These are phyloP conservation scores for Plumapathes pennacea DNA, from an alignment of 92 coral and sea anemone species.

Conservation along the genomic window DNA sequence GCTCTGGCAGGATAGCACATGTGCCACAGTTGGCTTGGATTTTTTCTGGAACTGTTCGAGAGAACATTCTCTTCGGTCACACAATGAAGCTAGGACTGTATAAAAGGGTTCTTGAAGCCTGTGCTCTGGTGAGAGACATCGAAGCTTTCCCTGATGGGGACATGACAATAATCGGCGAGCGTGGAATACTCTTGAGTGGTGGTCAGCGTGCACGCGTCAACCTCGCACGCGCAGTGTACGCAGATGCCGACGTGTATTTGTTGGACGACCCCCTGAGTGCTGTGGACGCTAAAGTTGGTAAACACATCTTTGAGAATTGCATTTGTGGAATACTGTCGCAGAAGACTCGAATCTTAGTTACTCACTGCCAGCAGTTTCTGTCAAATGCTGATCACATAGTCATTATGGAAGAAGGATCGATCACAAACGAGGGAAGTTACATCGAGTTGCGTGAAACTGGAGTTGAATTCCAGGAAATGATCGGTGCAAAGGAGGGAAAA, in stretches of 20 bases:
- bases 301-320: conserved; percentile 10
- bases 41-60: conserved; percentile 7
- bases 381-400: conserved; percentile 3
- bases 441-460: conserved; percentile 28
- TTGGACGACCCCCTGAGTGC: conserved; percentile 26
- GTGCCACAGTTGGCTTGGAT: conserved; percentile 8
- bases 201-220: no score
- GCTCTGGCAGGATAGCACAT: conserved; percentile 1
- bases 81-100: background rate
- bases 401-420: conserved; percentile 8
- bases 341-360: conserved; percentile 21
- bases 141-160: conserved; percentile 1
- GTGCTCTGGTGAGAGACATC: conserved; percentile 5
- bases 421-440: conserved; percentile 1
- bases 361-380: conserved; percentile 9
- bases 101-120: background rate
- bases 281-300: conserved; percentile 16
- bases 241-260: conserved; percentile 15
- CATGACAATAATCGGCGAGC: conserved; percentile 4
- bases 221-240: no score
- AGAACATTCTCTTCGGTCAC: conserved; percentile 5
- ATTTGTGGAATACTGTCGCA: background rate
- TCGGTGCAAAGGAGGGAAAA: no score
- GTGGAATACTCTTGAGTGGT: no score
- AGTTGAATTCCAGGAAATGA: conserved; percentile 40